phyloP scores from a whole-genome alignment of 2,797 vertebrate species.

The Emydoidea blandingii region DNA sequence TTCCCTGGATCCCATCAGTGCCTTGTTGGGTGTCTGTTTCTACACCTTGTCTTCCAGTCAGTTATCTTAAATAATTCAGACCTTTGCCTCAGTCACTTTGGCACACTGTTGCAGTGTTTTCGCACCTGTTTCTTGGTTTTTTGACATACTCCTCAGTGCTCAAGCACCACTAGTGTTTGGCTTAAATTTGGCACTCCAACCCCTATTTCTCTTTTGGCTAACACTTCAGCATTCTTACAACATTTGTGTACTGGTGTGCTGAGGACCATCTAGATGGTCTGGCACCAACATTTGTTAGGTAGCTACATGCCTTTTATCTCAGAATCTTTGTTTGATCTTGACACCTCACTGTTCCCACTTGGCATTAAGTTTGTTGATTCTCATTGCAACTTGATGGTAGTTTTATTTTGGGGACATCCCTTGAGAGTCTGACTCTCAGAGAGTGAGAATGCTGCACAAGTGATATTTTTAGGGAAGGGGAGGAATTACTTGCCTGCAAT shows the following conservation, averaged over 20 bases:
- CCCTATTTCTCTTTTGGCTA: not conserved
- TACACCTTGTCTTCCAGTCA: not conserved
- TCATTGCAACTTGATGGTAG: not conserved
- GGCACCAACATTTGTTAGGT: not conserved
- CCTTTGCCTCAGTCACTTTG: not conserved
- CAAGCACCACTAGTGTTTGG: not conserved
- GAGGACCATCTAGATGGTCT: not conserved
- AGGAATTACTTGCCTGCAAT: not conserved
- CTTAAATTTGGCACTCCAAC: not conserved
- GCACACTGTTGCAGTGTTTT: not conserved
- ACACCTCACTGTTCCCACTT: not conserved
- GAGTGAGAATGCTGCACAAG: not conserved
- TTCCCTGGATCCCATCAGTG: not conserved
- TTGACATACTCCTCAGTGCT: not conserved
- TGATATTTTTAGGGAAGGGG: not conserved
- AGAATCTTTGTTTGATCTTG: not conserved
- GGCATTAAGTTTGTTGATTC: not conserved
- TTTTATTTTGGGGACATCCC: not conserved
- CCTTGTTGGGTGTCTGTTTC: not conserved
- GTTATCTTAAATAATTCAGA: not conserved
- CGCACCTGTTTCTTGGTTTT: not conserved
- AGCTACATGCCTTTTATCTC: not conserved
- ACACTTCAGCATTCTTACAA: not conserved
- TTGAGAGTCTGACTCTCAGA: not conserved
- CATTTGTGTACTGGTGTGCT: no score